Evolutionary conservation across 1,140 invertebrate genomes (phyloP), one percentile per base, ranked within the genome.

Genomic region (Drosophila paulistorum): DNA sequence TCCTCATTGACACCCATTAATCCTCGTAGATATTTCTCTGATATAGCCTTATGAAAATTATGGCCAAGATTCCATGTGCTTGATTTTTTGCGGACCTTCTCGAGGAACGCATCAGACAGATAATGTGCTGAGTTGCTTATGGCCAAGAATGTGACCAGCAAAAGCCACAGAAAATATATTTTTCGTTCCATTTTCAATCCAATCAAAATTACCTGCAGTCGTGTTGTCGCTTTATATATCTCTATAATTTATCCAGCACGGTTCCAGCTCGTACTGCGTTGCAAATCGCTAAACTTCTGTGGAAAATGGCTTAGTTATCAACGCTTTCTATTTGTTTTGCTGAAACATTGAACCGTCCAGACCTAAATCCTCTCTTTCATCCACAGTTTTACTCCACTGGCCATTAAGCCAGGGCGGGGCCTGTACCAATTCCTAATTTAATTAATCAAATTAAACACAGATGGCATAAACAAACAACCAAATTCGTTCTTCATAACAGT

Each of bases 1-100:
- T 95, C 93, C 14, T 94, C 93, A 72, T 95, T 93, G 1, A 95
- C 95, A 7, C 96, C 96, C 94, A 96, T 95, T 39, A 97, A 91
- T 62, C 93, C 92, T 65, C 93, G 94, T 30, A 97, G 93, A 79
- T 96, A 94, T 0, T 89, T 77, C 68, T 94, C 92, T 4, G 94
- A 87, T 2, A 94, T 93, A 11, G 94, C 79, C 63, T 92, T 68
- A 51, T 93, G 92, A 74, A 96, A 97, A 92, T 96, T 97, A 61
- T 94, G 92, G 11, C 95, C 96, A 57, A 95, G 96, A 82, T 93
- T 95, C 96, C 96, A 97, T 63, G 94, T 94, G 10, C 92, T 93
- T 59, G 95, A 93, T 72, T 95, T 91, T 7, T 77, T 86, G 89
- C 96, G 96, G 35, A 96, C 95, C 37, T 93, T 71, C 48, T 94